Conservation (phyloP, 2,888 invertebrate genomes). For the Alentia gelatinosa region DNA sequence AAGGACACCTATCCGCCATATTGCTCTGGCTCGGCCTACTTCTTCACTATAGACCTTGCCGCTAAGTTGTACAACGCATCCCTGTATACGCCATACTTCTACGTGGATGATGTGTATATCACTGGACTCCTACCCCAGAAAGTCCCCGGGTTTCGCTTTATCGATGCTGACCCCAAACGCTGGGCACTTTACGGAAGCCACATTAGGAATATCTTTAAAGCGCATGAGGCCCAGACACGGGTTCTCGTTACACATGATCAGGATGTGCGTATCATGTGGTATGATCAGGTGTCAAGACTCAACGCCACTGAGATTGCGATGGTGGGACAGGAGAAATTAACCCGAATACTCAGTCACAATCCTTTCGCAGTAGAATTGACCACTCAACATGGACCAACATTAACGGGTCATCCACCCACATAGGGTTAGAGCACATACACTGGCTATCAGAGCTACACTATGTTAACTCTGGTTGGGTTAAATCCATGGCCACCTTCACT, state of each 20-base stretch:
- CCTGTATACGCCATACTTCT: constrained; percentile 1
- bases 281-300: no score
- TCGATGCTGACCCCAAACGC: background rate
- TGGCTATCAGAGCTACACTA: no score
- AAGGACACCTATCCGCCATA: background rate
- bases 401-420: no score
- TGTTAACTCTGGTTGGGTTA: no score
- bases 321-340: no score
- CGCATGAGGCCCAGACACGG: background rate
- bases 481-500: no score
- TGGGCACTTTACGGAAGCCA: background rate
- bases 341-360: no score
- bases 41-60: background rate
- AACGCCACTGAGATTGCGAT: no score
- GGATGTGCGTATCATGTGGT: no score
- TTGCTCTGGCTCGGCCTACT: background rate
- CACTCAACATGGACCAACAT: no score
- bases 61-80: background rate
- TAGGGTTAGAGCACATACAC: no score
- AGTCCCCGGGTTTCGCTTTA: constrained; percentile 61
- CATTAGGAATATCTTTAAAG: background rate
- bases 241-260: background rate
- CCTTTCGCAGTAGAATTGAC: no score
- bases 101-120: constrained; percentile 45
- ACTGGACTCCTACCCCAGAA: constrained; percentile 59